phyloP scores from a whole-genome alignment of 2,888 invertebrate genomes.

The Lepidocyrtinus sp. region DNA sequence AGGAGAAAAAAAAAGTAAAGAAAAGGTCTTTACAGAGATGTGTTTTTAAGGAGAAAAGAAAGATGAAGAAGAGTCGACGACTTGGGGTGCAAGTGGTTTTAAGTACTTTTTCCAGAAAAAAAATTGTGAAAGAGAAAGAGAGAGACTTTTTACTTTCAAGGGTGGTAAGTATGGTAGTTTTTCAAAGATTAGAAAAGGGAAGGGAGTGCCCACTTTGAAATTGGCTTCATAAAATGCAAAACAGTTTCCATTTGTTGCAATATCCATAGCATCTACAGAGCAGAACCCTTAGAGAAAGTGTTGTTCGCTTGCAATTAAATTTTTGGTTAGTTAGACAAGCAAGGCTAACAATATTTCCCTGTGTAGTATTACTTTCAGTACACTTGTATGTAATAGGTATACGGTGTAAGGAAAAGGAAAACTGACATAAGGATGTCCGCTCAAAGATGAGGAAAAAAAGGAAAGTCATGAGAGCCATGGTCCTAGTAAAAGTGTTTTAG shows the following conservation, averaged over 20 bases:
- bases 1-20: constrained; percentile 26
- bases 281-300: background rate
- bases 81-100: constrained; percentile 65
- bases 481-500: background rate
- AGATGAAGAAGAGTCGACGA: constrained; percentile 27
- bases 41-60: constrained; percentile 27
- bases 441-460: background rate
- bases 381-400: background rate
- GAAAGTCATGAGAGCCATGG: background rate
- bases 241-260: constrained; percentile 60
- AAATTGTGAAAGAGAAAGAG: no score
- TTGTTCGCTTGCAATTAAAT: background rate
- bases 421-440: background rate
- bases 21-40: constrained; percentile 36
- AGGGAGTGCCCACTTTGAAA: constrained; percentile 58
- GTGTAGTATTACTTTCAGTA: background rate
- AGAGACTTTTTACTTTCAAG: constrained; percentile 46
- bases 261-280: background rate
- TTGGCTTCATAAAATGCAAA: constrained; percentile 69
- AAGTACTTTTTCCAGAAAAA: constrained; percentile 57
- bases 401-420: background rate
- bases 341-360: background rate
- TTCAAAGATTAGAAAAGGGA: background rate
- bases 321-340: background rate
- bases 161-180: constrained; percentile 19